Evolutionary conservation across 2,113 vertebrate species (phyloP), one percentile per base, ranked within the genome.

Genomic region (Sturnus vulgaris): DNA sequence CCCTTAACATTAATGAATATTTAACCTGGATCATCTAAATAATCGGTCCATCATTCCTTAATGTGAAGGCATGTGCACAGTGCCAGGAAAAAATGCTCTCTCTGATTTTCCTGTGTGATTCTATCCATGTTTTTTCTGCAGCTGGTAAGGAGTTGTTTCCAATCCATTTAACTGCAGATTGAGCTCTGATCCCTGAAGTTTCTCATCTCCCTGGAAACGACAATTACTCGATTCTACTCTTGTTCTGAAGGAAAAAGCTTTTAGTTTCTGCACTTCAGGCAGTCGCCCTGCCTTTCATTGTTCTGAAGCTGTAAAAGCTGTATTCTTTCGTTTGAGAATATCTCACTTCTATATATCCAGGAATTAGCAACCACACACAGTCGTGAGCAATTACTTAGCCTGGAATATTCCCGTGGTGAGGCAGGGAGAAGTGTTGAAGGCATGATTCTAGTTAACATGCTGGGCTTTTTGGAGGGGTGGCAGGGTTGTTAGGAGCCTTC

Each of bases 141-240:
- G 90, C 94, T 96, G 88, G 50, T 93, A 95, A 91, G 79, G 91
- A 93, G 94, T 97, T 97, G 82, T 97, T 98, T 98, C 97, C 97
- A 98, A 96, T 96, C 97, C 97, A 98, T 98, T 98, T 98, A 98
- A 96, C 98, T 97, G 96, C 95, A 98, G 97, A 97, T 97, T 97
- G 96, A 98, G 97, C 97, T 98, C 95, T 97, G 93, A 97, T 98
- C 95, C 94, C 93, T 97, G 89, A 97, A 95, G 94, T 98, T 97
- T 93, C 66, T 91, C 68, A 97, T 98, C 95, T 98, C 97, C 97
- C 94, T 98, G 97, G 97, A 97, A 98, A 98, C 98, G 65, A 95
- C 88, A 96, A 94, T 97, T 98, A 97, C 96, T 97, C 52, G 68
- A 96, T 95, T 97, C 88, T 96, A 49, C 84, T 97, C 93, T 96